Evolutionary conservation across 2,797 vertebrate genomes (phyloP), one percentile per base, ranked within the genome.

Genomic region (Vipera latastei): DNA sequence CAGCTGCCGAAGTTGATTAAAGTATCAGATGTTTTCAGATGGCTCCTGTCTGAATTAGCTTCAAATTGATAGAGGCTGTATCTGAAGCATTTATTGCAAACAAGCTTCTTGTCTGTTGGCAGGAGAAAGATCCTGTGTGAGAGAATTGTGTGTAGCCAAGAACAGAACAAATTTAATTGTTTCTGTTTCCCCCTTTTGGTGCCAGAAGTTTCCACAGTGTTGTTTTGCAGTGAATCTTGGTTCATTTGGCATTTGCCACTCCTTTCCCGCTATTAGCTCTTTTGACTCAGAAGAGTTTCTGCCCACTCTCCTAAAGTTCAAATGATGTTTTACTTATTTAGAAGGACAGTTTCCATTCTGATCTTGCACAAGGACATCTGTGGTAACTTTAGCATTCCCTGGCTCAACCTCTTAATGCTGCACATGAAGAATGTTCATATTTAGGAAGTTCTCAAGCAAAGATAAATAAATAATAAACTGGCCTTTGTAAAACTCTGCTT

Each of bases 81-180:
- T 51, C 63, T 69, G 60, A 93, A 88, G 83, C 56, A 86, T 63
- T 9, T 83, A 56, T 16, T 63, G 57, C 86, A 86, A 90, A 85
- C 59, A 65, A 83, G 38, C 83, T 28, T 88, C 83, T 83, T 88
- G 38, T 48, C 55, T 83, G 16, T 69, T 91, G 92, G 65, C 69
- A 89, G 32, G n/a, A 89, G 57, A 16, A 85, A 26, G 63, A 11
- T 55, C 38, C 18, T n/a, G 32, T 7, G 55, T 51, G 85, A 93
- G 57, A 13, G 3, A 13, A 73, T 73, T 85, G 44, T 38, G 48
- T 28, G 51, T 56, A 88, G 59, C 90, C 65, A 93, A 91, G 48
- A 63, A 28, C 86, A 65, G 63, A 83, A 57, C 48, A 92, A 56
- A 44, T 89, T 61, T 93, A 63, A 63, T 89, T 94, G 44, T n/a